Evolutionary conservation across 1,140 invertebrate species (phyloP).

Genomic region (Meloidogyne chitwoodi): DNA sequence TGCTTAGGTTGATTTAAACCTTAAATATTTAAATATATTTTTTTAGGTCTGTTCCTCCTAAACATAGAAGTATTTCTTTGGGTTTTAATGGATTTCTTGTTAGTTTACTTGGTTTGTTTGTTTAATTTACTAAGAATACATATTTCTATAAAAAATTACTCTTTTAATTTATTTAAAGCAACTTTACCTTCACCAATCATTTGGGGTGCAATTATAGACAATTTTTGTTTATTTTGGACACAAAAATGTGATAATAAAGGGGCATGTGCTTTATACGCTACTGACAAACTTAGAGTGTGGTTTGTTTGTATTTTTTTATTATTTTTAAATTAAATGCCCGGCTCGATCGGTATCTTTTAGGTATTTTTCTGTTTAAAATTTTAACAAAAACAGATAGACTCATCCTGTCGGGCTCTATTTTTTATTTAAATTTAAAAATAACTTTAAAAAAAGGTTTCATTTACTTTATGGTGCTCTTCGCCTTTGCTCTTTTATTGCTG

Average conservation of each 20-base stretch:
- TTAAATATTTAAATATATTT: constrained; percentile 14
- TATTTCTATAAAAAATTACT: too few relatives aligned
- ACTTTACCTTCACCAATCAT: constrained; percentile 61
- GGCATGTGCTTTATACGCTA: constrained; percentile 50
- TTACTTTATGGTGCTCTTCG: constrained; percentile 50
- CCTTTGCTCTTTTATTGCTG: constrained; percentile 49
- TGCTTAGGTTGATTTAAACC: constrained; percentile 42
- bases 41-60: constrained; percentile 54
- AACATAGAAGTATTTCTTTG: constrained; percentile 53
- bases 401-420: too few relatives aligned
- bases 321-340: neutral
- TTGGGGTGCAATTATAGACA: constrained; percentile 61
- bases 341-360: too few relatives aligned
- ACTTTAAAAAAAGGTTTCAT: constrained; percentile 40
- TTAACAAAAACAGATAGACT: too few relatives aligned
- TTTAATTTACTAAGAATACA: too few relatives aligned
- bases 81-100: constrained; percentile 59
- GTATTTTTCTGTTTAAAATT: neutral
- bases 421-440: too few relatives aligned
- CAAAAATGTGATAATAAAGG: constrained; percentile 53
- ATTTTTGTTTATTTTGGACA: constrained; percentile 60
- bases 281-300: constrained; percentile 30
- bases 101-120: constrained; percentile 43
- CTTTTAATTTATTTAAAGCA: constrained; percentile 10
- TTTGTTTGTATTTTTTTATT: neutral